Evolutionary conservation across 2,888 invertebrate species (phyloP).

Genomic region (Chirona hameri): DNA sequence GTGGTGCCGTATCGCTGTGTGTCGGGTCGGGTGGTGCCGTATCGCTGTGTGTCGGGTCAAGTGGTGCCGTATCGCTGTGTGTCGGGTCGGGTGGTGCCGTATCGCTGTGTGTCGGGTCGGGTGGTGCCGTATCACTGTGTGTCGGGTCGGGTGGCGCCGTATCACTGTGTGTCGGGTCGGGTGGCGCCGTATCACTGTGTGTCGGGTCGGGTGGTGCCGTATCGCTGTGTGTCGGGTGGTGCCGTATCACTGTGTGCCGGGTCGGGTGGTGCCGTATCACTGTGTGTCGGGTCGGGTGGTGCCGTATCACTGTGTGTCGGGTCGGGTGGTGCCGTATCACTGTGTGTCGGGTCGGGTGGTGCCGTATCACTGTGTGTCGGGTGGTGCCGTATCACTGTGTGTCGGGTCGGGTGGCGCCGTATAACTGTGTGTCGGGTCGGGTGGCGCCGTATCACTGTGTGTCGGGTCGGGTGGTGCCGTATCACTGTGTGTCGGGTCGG

Average conservation of each 20-base stretch:
- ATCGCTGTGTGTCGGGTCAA: too few species aligned
- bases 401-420: not conserved
- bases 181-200: not conserved
- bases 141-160: not conserved
- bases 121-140: not conserved
- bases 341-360: not conserved
- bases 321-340: not conserved
- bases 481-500: too few species aligned
- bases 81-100: too few species aligned
- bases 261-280: not conserved
- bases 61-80: conserved; percentile 43
- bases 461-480: not conserved
- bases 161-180: too few species aligned
- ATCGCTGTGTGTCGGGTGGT: too few species aligned
- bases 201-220: not conserved
- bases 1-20: conserved; percentile 43
- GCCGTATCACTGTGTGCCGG: too few species aligned
- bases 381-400: too few species aligned
- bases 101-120: too few species aligned
- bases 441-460: not conserved
- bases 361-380: too few species aligned
- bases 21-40: too few species aligned
- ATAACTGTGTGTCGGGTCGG: too few species aligned
- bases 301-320: too few species aligned
- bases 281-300: not conserved